Base-by-base conservation (phyloP, 2,888 invertebrate species). In the Notocelia uddmanniana region DNA sequence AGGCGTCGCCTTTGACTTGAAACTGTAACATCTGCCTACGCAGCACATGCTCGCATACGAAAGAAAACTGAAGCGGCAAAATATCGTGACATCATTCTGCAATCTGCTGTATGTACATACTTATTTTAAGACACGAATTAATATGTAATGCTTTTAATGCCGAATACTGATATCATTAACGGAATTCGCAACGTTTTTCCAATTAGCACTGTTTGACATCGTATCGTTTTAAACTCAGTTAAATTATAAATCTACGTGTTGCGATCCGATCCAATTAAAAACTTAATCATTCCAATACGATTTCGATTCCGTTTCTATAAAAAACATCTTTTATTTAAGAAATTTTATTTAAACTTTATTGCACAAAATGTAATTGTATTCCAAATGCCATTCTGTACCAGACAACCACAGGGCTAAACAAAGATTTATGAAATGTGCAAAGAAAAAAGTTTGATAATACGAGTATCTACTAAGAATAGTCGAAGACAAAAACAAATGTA, bases 251-350 rank as follows among this genome's bases (percentile, higher is more conserved):
- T 86, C 79, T 84, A 81, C 83, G 83, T 86, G 81, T 78, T 87
- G 85, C 86, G 83, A 89, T 89, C 84, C 87, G 83, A 88, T 90
- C 84, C 88, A 89, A 90, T 91, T 90, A 88, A 87, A 86, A 86
- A 89, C 89, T 89, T 89, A 91, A 71, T 67, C 71, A 66, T 52
- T 71, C 23, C 41, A 26, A 71, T 71, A 23, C 54, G 31, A 41
- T 89, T 89, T 88, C 84, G 87, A 89, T 89, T 89, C 86, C 83
- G 82, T 80, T 83, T 80, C 83, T 82, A n/a, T n/a, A n/a, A 83
- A 85, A 85, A 85, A 83, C 81, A 79, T 83, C 85, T 87, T 85
- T 87, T 88, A 86, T 89, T 89, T 88, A 84, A 21, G 66, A 10
- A n/a, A 5, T 54, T 71, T 66, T 21, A 59, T 64, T 26, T n/a